Evolutionary conservation across 2,888 invertebrate species (phyloP), one percentile per base, ranked within the genome.

Genomic region (Thysanoteuthis rhombus): DNA sequence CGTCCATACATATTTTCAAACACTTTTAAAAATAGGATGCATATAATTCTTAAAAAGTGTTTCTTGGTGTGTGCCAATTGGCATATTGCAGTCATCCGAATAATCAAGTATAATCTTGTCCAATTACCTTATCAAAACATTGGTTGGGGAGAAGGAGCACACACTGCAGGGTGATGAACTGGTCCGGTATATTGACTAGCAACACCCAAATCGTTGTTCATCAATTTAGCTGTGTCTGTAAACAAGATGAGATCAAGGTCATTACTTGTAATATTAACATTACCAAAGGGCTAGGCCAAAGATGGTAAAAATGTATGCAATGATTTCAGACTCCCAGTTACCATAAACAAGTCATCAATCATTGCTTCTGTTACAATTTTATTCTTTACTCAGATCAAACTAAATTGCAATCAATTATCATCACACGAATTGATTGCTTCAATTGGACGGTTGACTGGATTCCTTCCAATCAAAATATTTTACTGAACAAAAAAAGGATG

Each of bases 341-440:
- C 16, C n/a, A 75, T 19, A 75, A 75, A 75, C 75, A 75, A 75
- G 16, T 75, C 75, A 75, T 75, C 75, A 75, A 75, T 75, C 75
- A 75, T 75, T 12, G 75, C 16, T 75, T 36, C n/a, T 1, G 75
- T n/a, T 75, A n/a, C n/a, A 36, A 75, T n/a, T 75, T 75, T n/a
- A 75, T 75, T 75, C 75, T 75, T 16, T 75, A n/a, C 36, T 36
- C n/a, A 75, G 36, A 75, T 75, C 75, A 75, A 16, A 75, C 75
- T 75, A 75, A 75, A 75, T 75, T n/a, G 75, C 75, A 75, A 75
- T 75, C 75, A 75, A 75, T 75, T 75, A 75, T 75, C 75, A n/a
- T n/a, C 10, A 75, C 36, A 75, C 75, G 36, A 75, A 75, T 75
- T 75, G 75, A 75, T 75, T 75, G 16, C n/a, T n/a, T 75, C 19